Percentiles rank a stretch among this genome's conserved stretches.
These are phyloP conservation scores for Catharus bicknelli DNA, from an alignment of 2,113 vertebrate species.

Conservation along the genomic window DNA sequence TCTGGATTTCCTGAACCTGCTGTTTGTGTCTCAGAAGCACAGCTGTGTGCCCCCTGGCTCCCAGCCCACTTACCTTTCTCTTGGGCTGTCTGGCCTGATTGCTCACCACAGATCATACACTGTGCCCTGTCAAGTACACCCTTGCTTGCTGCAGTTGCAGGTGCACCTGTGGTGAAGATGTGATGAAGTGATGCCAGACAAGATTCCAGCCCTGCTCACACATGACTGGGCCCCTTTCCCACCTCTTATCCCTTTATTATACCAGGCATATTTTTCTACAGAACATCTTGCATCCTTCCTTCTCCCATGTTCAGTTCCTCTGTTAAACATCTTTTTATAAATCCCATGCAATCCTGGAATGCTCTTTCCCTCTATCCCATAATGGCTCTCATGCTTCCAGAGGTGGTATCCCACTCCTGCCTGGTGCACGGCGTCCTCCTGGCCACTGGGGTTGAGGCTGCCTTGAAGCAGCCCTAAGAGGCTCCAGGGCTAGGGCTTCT, in stretches of 20 bases:
- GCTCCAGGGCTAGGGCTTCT: rapidly evolving
- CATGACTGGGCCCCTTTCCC: rapidly evolving
- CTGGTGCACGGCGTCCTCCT: neutral
- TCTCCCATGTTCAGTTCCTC: neutral
- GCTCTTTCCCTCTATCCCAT: neutral
- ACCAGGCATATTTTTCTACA: neutral
- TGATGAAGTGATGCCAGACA: neutral
- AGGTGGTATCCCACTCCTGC: neutral
- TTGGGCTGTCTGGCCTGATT: neutral
- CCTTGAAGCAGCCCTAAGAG: neutral
- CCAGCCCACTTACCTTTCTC: neutral
- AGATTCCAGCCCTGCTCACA: neutral
- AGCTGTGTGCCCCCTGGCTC: neutral
- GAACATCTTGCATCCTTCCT: neutral
- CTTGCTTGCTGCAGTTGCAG: neutral
- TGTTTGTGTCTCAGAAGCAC: neutral
- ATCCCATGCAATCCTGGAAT: neutral
- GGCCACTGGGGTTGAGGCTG: neutral
- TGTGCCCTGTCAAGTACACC: rapidly evolving
- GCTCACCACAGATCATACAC: neutral
- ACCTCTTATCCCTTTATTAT: neutral
- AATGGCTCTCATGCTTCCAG: rapidly evolving
- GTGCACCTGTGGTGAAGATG: neutral
- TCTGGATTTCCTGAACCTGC: neutral
- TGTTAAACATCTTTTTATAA: neutral